phyloP scores from a whole-genome alignment of 2,113 vertebrate species.

The Etia nguti region DNA sequence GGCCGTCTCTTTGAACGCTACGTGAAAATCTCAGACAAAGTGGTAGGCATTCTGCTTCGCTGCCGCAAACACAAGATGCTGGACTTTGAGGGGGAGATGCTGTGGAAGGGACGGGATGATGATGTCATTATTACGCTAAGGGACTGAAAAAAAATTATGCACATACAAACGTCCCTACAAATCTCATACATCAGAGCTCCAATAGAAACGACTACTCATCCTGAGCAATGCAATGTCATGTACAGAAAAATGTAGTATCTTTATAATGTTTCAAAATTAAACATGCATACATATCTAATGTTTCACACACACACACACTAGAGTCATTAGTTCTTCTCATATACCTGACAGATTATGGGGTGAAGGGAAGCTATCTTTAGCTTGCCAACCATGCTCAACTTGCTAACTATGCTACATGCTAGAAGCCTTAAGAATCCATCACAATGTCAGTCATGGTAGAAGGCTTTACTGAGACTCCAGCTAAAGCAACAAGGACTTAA shows the following conservation, averaged over 20 bases:
- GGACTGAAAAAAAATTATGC: slow-evolving; percentile 32
- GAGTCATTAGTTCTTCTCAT: slow-evolving; percentile 20
- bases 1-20: slow-evolving; percentile 78
- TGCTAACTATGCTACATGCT: neutral
- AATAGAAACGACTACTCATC: neutral
- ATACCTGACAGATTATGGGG: neutral
- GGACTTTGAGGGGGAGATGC: slow-evolving; percentile 79
- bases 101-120: slow-evolving; percentile 80
- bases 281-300: neutral
- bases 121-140: slow-evolving; percentile 67
- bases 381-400: slow-evolving; percentile 22
- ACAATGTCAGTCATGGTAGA: neutral
- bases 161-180: neutral
- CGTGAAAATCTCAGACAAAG: slow-evolving; percentile 80
- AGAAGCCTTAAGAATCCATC: neutral
- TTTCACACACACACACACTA: neutral
- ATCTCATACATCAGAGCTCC: neutral
- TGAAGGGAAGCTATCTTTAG: slow-evolving; percentile 39
- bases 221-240: neutral
- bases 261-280: neutral
- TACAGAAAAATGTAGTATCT: neutral
- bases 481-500: neutral
- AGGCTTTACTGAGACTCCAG: neutral
- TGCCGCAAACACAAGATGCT: slow-evolving; percentile 79
- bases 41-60: slow-evolving; percentile 79